phyloP scores from a whole-genome alignment of 2,888 invertebrate genomes.

The Cactoblastis cactorum region DNA sequence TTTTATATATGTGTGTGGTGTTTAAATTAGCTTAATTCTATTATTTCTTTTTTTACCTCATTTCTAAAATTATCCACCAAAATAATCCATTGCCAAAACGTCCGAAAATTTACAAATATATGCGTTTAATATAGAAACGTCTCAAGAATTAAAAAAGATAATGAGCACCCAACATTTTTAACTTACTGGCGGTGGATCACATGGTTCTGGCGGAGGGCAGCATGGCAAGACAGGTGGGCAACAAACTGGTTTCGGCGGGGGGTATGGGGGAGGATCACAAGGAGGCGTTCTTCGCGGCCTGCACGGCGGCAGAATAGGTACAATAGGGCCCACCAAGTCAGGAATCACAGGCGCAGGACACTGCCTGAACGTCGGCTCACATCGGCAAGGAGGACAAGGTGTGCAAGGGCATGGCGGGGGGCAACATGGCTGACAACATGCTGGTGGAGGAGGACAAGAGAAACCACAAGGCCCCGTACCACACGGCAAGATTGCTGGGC shows the following conservation, averaged over 20 bases:
- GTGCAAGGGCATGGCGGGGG: slow-evolving; percentile 63
- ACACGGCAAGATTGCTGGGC: slow-evolving; percentile 63
- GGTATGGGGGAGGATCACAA: slow-evolving; percentile 46
- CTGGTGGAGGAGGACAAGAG: slow-evolving; percentile 56
- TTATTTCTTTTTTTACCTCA: too few relatives aligned
- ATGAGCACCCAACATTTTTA: too few relatives aligned
- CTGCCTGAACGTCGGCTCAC: slow-evolving; percentile 51
- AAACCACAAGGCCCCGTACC: slow-evolving; percentile 48
- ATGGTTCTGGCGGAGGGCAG: slow-evolving; percentile 62
- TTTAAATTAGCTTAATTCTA: too few relatives aligned
- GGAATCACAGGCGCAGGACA: slow-evolving; percentile 64
- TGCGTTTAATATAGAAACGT: too few relatives aligned
- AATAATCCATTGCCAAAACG: too few relatives aligned
- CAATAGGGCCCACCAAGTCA: slow-evolving; percentile 60
- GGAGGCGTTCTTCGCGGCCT: slow-evolving; percentile 55
- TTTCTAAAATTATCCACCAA: too few relatives aligned
- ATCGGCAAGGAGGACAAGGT: slow-evolving; percentile 63
- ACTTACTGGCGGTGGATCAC: slow-evolving; percentile 65
- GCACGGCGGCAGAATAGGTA: slow-evolving; percentile 60
- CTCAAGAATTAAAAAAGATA: too few relatives aligned
- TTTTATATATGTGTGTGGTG: too few relatives aligned
- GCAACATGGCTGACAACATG: slow-evolving; percentile 59
- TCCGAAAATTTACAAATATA: too few relatives aligned
- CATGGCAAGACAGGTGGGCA: slow-evolving; percentile 68
- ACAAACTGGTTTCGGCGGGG: slow-evolving; percentile 53